These are phyloP conservation scores for Chloromyia formosa DNA, from an alignment of 2,888 invertebrate genomes.

Conservation along the genomic window DNA sequence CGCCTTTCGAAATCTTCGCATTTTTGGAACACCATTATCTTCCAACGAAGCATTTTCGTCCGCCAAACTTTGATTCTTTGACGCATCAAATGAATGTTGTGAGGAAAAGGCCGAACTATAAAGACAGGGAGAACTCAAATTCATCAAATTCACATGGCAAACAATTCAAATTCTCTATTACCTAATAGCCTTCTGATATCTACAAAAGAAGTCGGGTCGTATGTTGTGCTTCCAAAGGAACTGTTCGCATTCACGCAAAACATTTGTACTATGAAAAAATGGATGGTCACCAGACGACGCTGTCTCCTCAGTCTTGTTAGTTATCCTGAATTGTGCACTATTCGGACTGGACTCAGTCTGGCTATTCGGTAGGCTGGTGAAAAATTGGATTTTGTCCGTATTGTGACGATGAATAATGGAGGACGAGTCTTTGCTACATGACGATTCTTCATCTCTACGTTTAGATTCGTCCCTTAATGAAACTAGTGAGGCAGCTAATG, in stretches of 20 bases:
- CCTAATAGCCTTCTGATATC: slow-evolving; percentile 69
- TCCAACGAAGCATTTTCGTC: slow-evolving; percentile 40
- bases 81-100: slow-evolving; percentile 37
- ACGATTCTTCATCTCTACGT: neutral
- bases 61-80: slow-evolving; percentile 34
- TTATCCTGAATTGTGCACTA: neutral
- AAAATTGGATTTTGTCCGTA: slow-evolving; percentile 40
- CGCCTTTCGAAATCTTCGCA: slow-evolving; percentile 58
- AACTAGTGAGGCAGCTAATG: neutral
- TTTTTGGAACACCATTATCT: slow-evolving; percentile 48
- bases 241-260: slow-evolving; percentile 69
- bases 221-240: slow-evolving; percentile 73
- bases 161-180: slow-evolving; percentile 55
- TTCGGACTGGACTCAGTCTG: neutral
- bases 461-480: neutral
- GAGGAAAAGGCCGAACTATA: slow-evolving; percentile 52
- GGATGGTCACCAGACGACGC: neutral
- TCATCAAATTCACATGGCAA: neutral
- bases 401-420: neutral
- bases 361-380: slow-evolving; percentile 55
- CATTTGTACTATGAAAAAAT: slow-evolving; percentile 53
- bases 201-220: slow-evolving; percentile 81
- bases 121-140: neutral
- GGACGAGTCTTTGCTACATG: slow-evolving; percentile 10
- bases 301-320: neutral